These are phyloP conservation scores for Muntiacus reevesi DNA, from an alignment of 2,113 vertebrate genomes.

Conservation along the genomic window DNA sequence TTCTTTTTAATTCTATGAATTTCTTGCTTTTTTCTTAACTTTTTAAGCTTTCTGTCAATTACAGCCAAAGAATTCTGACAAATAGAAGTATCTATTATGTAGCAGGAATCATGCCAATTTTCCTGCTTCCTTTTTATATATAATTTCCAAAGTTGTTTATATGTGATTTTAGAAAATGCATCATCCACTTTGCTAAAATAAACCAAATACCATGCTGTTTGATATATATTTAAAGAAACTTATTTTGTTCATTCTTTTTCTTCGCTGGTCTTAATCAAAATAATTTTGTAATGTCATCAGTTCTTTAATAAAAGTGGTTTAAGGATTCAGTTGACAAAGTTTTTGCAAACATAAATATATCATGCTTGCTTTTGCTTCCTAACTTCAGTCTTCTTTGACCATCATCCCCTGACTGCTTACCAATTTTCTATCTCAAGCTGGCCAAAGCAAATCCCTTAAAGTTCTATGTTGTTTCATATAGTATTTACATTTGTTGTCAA, in stretches of 20 bases:
- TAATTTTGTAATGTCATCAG: neutral
- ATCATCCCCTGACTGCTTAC: neutral
- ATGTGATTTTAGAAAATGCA: neutral
- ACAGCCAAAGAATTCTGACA: neutral
- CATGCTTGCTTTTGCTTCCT: neutral
- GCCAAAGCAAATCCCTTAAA: neutral
- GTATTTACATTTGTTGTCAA: neutral
- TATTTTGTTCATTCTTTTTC: neutral
- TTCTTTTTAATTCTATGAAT: neutral
- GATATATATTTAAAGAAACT: neutral
- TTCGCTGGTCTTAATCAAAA: neutral
- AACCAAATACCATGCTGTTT: neutral
- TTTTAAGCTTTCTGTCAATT: neutral
- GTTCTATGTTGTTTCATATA: too few species aligned
- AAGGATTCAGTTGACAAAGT: neutral
- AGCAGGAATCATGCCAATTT: neutral
- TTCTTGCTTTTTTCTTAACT: neutral
- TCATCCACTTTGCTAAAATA: neutral
- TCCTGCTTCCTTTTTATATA: neutral
- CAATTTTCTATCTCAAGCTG: fast-evolving
- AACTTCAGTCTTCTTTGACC: neutral
- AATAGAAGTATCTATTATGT: neutral
- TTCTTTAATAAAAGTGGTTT: neutral
- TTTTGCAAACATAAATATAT: neutral
- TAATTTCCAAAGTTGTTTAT: neutral